Evolutionary conservation across 2,113 vertebrate species (phyloP).

Genomic region (Vidua chalybeata): DNA sequence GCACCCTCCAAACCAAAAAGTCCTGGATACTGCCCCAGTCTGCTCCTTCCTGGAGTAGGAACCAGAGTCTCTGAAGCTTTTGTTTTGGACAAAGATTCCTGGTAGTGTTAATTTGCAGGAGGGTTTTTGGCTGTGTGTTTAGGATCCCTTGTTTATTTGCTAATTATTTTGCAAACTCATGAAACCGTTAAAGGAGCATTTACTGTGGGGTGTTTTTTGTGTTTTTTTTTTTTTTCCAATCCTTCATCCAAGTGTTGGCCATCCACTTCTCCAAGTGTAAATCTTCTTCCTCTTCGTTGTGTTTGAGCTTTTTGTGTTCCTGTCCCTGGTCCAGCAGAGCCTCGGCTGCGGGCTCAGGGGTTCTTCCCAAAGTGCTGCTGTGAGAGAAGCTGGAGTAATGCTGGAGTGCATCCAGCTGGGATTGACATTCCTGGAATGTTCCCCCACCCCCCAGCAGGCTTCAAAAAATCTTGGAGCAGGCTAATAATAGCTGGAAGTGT

Average conservation of each 20-base stretch:
- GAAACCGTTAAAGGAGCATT: background rate
- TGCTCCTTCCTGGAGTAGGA: background rate
- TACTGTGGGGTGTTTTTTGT: background rate
- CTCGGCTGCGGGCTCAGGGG: background rate
- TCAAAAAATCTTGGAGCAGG: background rate
- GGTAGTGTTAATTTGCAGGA: background rate
- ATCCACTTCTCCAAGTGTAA: background rate
- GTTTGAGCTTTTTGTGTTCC: background rate
- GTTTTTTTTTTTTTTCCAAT: background rate
- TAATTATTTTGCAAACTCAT: background rate
- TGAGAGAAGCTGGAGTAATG: background rate
- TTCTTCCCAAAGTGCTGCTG: background rate
- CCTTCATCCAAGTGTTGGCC: background rate
- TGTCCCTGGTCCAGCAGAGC: background rate
- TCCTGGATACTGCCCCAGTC: background rate
- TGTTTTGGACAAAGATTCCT: background rate
- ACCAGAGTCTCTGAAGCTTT: too few species aligned
- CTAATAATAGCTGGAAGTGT: background rate
- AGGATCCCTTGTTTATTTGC: background rate
- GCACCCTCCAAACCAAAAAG: background rate
- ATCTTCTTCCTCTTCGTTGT: fast-evolving
- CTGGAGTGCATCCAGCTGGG: background rate
- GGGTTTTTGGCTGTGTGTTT: background rate
- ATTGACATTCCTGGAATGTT: background rate
- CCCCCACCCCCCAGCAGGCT: background rate